Evolutionary conservation across 2,113 vertebrate genomes (phyloP).

Genomic region (Lota lota): DNA sequence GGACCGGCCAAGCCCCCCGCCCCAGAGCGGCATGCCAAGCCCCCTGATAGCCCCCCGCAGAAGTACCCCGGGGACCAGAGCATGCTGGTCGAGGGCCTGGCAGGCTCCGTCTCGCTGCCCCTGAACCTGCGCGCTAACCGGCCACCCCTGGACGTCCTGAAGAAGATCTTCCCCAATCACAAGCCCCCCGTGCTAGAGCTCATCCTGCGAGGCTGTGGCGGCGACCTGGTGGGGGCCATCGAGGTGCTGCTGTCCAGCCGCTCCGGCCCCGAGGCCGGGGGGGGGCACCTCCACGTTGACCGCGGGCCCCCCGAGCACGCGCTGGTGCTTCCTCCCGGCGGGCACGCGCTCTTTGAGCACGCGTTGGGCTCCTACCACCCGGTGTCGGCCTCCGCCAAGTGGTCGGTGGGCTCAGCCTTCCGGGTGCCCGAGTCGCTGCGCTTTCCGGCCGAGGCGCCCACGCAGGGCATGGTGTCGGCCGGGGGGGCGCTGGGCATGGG

Average conservation of each 20-base stretch:
- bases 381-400: constrained; percentile 88
- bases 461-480: constrained; percentile 70
- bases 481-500: constrained; percentile 78
- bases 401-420: constrained; percentile 96
- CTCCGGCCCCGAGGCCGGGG: constrained; percentile 45
- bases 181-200: constrained; percentile 94
- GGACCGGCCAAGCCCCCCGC: constrained; percentile 72
- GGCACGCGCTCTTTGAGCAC: constrained; percentile 87
- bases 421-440: constrained; percentile 90
- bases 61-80: constrained; percentile 81
- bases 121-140: constrained; percentile 89
- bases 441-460: constrained; percentile 81
- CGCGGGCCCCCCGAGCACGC: constrained; percentile 65
- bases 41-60: constrained; percentile 76
- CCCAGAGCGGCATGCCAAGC: constrained; percentile 69
- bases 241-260: constrained; percentile 94
- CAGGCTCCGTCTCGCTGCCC: constrained; percentile 86
- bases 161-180: constrained; percentile 94
- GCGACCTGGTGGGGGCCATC: constrained; percentile 93
- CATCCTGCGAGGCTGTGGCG: constrained; percentile 91
- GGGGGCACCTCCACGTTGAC: constrained; percentile 29
- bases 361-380: constrained; percentile 88
- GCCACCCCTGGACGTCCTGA: constrained; percentile 91
- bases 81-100: constrained; percentile 87
- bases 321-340: constrained; percentile 81